Evolutionary conservation across 2,113 vertebrate species (phyloP), one percentile per base, ranked within the genome.

Genomic region (Mesocricetus auratus): DNA sequence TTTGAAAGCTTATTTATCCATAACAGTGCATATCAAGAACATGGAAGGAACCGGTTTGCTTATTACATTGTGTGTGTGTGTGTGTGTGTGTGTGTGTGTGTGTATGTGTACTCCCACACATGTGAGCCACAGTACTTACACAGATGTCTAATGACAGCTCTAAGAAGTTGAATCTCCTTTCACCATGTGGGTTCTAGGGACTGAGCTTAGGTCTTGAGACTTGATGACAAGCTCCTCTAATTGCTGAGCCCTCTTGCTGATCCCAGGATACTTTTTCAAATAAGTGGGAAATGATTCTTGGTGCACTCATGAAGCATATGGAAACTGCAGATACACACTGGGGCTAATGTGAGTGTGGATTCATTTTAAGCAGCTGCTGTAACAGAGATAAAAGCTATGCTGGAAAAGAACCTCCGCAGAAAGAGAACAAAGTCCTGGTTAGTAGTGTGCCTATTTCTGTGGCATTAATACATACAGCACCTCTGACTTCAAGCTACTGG

Each of bases 11-110:
- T 64, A 8, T 64, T 78, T 16, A 93, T 87, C 86, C 88, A 58
- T 92, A 85, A 86, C 36, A 69, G 68, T 93, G 91, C 62, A 62
- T 86, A 66, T 45, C 83, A 71, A 89, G 36, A 68, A 17, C 50
- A 31, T 2, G 90, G 19, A 64, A 85, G 26, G 68, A 82, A 60
- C n/a, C 3, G 11, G n/a, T 73, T 60, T 16, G 53, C 81, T 60
- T 60, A 62, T 85, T 85, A 66, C 73, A 93, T 16, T 45, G n/a
- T 86, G 58, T 62, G 50, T 56, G 31, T 79, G 77, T 58, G 19
- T 36, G 33, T 33, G 15, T 50, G 77, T 79, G 36, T n/a, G 21
- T 7, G 19, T 3, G 24, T 13, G 42, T 0, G 39, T n/a, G 3
- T 33, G 24, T n/a, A 19, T 24, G 33, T 10, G 50, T 81, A 6